Evolutionary conservation across 2,888 invertebrate species (phyloP), one percentile per base, ranked within the genome.

Genomic region (Macrosoma leucophasiata): DNA sequence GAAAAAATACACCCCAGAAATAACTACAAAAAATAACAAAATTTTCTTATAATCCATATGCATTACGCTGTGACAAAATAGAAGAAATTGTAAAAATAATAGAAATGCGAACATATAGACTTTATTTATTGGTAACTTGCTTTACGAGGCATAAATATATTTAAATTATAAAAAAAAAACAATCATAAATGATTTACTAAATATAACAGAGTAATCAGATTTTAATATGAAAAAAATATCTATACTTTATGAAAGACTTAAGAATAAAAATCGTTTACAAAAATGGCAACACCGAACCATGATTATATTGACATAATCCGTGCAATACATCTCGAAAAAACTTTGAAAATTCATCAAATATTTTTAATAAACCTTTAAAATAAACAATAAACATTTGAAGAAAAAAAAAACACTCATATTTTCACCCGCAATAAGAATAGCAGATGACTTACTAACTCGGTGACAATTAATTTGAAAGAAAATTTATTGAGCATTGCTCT

Each of bases 121-220:
- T 48, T 43, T 29, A 43, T 36, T 43, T 49, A 48, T 38, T 58
- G 57, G 56, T 58, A 58, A 58, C 55, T 33, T 37, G 27, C 31
- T 33, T 40, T 23, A 29, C 34, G 30, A 42, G 13, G 35, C 29
- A 38, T 45, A 40, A 43, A 43, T 39, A 45, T 39, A 47, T 29
- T 36, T 31, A 39, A 36, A 38, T n/a, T n/a, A 34, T 43, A 39
- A 33, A 39, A 45, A 52, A 36, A 40, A 35, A 41, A 48, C 39
- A 47, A 36, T 40, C 40, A 45, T 46, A 55, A 56, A 55, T 38
- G 43, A 43, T 34, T 42, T 47, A 45, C 57, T 58, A 50, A 50
- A 50, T 41, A 50, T 14, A 17, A 33, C 15, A 35, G 25, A 44
- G 39, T 29, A 28, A 41, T 38, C 31, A 34, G 30, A 41, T 29